phyloP scores from a whole-genome alignment of 64 coral and sea anemone species.

The Exaiptasia diaphana region DNA sequence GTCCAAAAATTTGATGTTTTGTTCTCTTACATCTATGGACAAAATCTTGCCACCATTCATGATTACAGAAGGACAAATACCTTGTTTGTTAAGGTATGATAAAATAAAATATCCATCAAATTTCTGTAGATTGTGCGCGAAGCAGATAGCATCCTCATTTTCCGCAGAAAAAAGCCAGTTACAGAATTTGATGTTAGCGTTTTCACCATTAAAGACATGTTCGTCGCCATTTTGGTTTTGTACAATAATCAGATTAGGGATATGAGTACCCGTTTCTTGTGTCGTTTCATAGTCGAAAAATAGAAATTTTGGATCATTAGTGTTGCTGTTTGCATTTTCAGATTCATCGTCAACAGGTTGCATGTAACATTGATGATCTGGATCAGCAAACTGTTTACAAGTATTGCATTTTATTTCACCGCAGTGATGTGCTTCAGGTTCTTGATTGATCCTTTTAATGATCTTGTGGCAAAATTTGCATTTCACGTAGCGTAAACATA shows the following conservation, averaged over 20 bases:
- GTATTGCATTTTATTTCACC: not conserved
- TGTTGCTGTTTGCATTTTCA: not conserved
- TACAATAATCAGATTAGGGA: slow-evolving; percentile 2
- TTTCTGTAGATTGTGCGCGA: slow-evolving; percentile 41
- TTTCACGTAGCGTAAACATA: not conserved
- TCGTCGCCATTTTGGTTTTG: not conserved
- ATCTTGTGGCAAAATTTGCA: not conserved
- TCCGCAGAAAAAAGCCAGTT: not conserved
- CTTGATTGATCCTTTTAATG: not conserved
- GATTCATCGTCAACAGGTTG: not conserved
- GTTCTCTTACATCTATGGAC: not conserved
- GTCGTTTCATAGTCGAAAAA: slow-evolving; percentile 39
- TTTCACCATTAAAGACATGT: slow-evolving; percentile 12
- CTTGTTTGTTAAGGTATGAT: not conserved
- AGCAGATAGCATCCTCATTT: not conserved
- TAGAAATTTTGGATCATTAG: not conserved
- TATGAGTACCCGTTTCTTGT: slow-evolving; percentile 9
- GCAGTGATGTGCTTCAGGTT: not conserved
- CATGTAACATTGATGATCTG: slow-evolving; percentile 22
- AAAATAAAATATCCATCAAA: slow-evolving; percentile 34
- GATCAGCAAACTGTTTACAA: slow-evolving; percentile 3
- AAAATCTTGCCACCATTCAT: slow-evolving; percentile 8
- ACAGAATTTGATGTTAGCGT: not conserved
- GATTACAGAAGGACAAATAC: not conserved
- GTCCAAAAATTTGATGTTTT: slow-evolving; percentile 12